Conservation (phyloP, 2,888 invertebrate species). For the Gymnoscelis rufifasciata region DNA sequence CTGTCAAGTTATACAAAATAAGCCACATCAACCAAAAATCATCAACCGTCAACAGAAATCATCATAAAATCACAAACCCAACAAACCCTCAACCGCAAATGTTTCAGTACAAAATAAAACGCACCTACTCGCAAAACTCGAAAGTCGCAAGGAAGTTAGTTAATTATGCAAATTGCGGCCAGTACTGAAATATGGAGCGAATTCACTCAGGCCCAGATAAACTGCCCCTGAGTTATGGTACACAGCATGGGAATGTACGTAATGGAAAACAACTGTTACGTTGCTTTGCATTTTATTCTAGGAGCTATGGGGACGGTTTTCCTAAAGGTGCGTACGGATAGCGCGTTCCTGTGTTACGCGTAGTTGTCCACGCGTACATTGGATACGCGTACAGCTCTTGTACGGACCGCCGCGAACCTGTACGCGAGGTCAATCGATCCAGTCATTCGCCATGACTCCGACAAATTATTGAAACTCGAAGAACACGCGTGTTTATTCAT, state of each 20-base stretch:
- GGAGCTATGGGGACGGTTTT: neutral
- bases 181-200: slow-evolving; percentile 62
- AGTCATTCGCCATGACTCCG: too few relatives aligned
- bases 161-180: slow-evolving; percentile 71
- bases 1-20: too few relatives aligned
- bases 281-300: slow-evolving; percentile 9
- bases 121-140: neutral
- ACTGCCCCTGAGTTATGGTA: slow-evolving; percentile 40
- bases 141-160: slow-evolving; percentile 57
- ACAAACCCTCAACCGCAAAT: slow-evolving; percentile 3
- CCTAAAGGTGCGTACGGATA: neutral
- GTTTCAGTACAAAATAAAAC: slow-evolving; percentile 16
- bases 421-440: too few relatives aligned
- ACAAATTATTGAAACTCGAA: too few relatives aligned
- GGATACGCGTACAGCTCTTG: too few relatives aligned
- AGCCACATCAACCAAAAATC: too few relatives aligned
- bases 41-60: too few relatives aligned
- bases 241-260: slow-evolving; percentile 24
- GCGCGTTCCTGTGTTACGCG: too few relatives aligned
- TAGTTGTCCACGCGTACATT: too few relatives aligned
- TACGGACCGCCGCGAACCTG: too few relatives aligned
- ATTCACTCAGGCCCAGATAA: slow-evolving; percentile 52
- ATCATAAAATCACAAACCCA: too few relatives aligned
- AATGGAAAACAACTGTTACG: slow-evolving; percentile 20
- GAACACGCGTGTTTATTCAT: too few relatives aligned